These are phyloP conservation scores for Enteromius radiatus DNA, from an alignment of 2,797 vertebrate species.

Conservation along the genomic window DNA sequence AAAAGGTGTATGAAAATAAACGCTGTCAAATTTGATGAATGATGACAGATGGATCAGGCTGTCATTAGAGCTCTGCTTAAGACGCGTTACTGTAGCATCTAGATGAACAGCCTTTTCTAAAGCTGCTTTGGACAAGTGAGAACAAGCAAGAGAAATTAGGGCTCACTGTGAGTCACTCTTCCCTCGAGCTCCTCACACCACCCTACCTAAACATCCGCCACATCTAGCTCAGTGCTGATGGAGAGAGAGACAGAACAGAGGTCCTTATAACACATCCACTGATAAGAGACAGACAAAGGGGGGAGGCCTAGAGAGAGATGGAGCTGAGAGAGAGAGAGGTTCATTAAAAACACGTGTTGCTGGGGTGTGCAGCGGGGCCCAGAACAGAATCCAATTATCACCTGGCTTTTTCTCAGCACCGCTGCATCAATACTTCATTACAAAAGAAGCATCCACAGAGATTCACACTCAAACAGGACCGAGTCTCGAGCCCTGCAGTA, in stretches of 20 bases:
- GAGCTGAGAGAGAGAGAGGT: slow-evolving; percentile 40
- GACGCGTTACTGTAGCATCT: neutral
- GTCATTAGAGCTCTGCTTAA: neutral
- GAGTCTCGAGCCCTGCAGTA: slow-evolving; percentile 28
- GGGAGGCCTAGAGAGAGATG: neutral
- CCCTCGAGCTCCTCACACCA: slow-evolving; percentile 13
- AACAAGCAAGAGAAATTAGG: slow-evolving; percentile 44
- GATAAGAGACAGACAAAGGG: slow-evolving; percentile 22
- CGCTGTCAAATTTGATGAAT: neutral
- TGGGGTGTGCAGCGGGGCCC: slow-evolving; percentile 70
- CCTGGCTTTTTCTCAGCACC: slow-evolving; percentile 71
- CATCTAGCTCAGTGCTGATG: slow-evolving; percentile 48
- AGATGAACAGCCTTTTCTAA: neutral
- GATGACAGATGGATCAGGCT: neutral
- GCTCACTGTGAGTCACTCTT: neutral
- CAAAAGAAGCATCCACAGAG: slow-evolving; percentile 63
- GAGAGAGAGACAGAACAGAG: slow-evolving; percentile 44
- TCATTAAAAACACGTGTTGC: slow-evolving; percentile 75
- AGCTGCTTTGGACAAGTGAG: slow-evolving; percentile 33
- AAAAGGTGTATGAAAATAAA: neutral
- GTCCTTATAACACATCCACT: slow-evolving; percentile 26
- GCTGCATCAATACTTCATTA: slow-evolving; percentile 82
- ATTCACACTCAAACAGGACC: slow-evolving; percentile 44
- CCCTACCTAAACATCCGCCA: slow-evolving; percentile 23
- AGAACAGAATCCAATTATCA: slow-evolving; percentile 82